Conservation (phyloP, 2,113 vertebrate genomes). For the Sterrhoptilus dennistouni region DNA sequence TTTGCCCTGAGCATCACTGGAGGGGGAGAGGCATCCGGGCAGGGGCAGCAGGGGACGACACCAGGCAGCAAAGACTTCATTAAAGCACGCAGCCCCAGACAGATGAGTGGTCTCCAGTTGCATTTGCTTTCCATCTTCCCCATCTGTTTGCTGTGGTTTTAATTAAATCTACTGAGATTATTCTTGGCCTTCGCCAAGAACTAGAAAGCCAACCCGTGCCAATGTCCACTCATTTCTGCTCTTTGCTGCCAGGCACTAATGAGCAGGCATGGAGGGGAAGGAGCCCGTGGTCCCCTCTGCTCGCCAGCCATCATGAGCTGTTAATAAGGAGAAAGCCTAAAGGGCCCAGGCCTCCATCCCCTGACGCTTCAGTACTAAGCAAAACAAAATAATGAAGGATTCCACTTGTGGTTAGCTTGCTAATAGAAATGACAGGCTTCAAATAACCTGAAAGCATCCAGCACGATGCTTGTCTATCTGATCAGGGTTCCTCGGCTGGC, state of each 20-base stretch:
- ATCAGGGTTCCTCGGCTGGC: conserved; percentile 79
- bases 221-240: conserved; percentile 88
- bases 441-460: conserved; percentile 78
- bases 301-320: conserved; percentile 89
- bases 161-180: conserved; percentile 99
- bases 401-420: conserved; percentile 75
- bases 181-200: conserved; percentile 82
- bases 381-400: conserved; percentile 81
- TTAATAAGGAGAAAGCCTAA: conserved; percentile 89
- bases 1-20: conserved; percentile 75
- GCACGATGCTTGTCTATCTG: conserved; percentile 78
- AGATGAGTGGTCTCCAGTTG: conserved; percentile 93
- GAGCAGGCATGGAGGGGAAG: conserved; percentile 78
- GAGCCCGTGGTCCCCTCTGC: conserved; percentile 66
- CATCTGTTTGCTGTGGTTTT: conserved; percentile 96
- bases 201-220: conserved; percentile 81
- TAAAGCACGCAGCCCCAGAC: conserved; percentile 82
- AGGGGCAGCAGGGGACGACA: conserved; percentile 48
- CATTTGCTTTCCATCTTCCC: conserved; percentile 89
- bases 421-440: conserved; percentile 85
- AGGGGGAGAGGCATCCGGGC: conserved; percentile 73
- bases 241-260: conserved; percentile 92
- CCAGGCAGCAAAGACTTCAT: conserved; percentile 83
- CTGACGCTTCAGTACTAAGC: conserved; percentile 58
- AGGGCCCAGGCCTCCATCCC: conserved; percentile 75